Base-by-base conservation (phyloP, 2,888 invertebrate species). In the Periphyllus acericola region DNA sequence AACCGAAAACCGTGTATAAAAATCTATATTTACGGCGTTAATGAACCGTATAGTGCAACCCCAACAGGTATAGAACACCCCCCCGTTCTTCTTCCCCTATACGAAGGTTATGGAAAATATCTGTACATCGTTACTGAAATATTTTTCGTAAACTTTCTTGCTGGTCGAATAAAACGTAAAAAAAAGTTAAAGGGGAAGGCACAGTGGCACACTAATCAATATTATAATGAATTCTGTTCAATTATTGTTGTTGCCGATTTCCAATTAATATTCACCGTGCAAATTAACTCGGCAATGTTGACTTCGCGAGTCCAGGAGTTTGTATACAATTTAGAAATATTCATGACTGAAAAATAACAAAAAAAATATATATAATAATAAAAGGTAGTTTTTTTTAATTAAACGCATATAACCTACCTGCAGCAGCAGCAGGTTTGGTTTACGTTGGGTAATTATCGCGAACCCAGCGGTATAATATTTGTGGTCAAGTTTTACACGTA, bases 241-340 rank as follows among this genome's bases (percentile, higher is more conserved):
- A 34, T 46, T 25, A 72, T n/a, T 52, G 66, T 68, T n/a, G 32
- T 52, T 34, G 52, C 71, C 34, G 82, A 36, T 72, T 52, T 83
- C 34, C 82, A 72, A 83, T 83, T 72, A 83, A 72, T 34, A 72
- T 83, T 72, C 82, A n/a, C 34, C 66, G 40, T 55, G 55, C 29
- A 55, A 36, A 72, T 83, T 34, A 36, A 55, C 34, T 19, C 14
- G 21, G 68, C 68, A 32, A n/a, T 34, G 34, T 74, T 36, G 55
- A 60, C 55, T 36, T 55, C 4, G 74, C 8, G 83, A 36, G n/a
- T 36, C 21, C 21, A n/a, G 19, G 52, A 19, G 46, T 72, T 55
- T 11, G 25, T 36, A 29, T 60, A 17, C 52, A n/a, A n/a, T 83
- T 74, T 19, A 74, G 55, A 46, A 74, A 55, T 52, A 74, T 83